Evolutionary conservation across 1,140 invertebrate species (phyloP), one percentile per base, ranked within the genome.

Genomic region (Nebria ingens): DNA sequence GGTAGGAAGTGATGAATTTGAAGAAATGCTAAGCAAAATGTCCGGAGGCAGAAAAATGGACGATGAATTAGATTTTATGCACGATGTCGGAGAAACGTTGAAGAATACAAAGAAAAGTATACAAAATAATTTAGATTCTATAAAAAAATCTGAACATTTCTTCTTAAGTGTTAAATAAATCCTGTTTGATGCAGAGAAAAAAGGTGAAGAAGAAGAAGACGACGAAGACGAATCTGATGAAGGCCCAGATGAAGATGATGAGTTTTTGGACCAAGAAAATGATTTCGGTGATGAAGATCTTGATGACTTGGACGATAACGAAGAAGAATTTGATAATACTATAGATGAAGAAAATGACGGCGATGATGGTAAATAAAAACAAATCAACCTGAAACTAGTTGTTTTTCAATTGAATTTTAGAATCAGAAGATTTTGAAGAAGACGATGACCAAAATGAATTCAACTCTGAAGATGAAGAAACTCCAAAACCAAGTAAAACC

Each of bases 1-100:
- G 63, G 85, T 96, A 1, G 85, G 81, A 58, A 93, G 91, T 67
- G 87, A 91, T 55, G 91, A 96, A 67, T 96, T 97, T 71, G 85
- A 89, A 57, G 80, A 83, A n/a, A 86, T 91, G 72, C 70, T 92
- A 25, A 82, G 86, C 63, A 74, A 71, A 52, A 75, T 88, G 63
- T 77, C 76, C 1, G 76, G 75, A 1, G 62, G 68, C 3, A 70
- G 66, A 52, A 65, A 66, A 42, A 58, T 61, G 17, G 56, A 65
- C 21, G 63, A 65, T 25, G 77, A 81, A 61, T 62, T 83, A 12
- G 81, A 81, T 64, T 79, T 68, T 51, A 64, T 79, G 60, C 71
- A 76, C 4, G 77, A 79, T 56, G 69, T 79, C 62, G 68, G 76
- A 51, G 61, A 69, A 55, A 72, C 68, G 34, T 69, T 73, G 11